phyloP scores from a whole-genome alignment of 2,797 vertebrate genomes.

The Delichon dasypus region DNA sequence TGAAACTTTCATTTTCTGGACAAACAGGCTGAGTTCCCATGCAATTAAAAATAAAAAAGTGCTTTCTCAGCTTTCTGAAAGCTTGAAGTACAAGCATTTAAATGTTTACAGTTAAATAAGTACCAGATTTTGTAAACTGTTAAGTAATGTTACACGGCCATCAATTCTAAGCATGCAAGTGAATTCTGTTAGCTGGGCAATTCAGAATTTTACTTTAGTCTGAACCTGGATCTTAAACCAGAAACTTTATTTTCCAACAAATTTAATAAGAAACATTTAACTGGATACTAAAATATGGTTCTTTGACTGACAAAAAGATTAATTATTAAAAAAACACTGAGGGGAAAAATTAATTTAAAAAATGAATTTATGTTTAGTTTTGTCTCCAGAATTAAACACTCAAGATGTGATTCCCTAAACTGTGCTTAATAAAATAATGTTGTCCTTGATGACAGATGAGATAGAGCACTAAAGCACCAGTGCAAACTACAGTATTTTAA shows the following conservation, averaged over 20 bases:
- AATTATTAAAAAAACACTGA: background rate
- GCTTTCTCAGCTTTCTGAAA: background rate
- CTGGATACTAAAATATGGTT: background rate
- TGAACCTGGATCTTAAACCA: background rate
- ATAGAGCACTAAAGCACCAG: background rate
- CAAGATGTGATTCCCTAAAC: background rate
- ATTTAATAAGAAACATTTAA: background rate
- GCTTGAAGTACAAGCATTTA: background rate
- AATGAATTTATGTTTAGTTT: background rate
- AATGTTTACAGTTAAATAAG: background rate
- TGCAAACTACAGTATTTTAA: background rate
- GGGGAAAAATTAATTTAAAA: background rate
- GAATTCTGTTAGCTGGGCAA: background rate
- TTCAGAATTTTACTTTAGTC: background rate
- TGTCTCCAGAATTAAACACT: background rate
- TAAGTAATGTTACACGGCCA: background rate
- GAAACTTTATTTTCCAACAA: background rate
- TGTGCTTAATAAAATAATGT: background rate
- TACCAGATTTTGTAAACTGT: background rate
- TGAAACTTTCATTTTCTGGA: conserved; percentile 1
- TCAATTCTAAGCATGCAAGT: background rate
- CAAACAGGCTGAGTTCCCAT: background rate
- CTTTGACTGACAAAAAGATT: background rate
- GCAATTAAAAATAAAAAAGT: background rate
- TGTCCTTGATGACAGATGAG: background rate